phyloP scores from a whole-genome alignment of 2,797 vertebrate genomes.

The Petrocephalus sullivani region DNA sequence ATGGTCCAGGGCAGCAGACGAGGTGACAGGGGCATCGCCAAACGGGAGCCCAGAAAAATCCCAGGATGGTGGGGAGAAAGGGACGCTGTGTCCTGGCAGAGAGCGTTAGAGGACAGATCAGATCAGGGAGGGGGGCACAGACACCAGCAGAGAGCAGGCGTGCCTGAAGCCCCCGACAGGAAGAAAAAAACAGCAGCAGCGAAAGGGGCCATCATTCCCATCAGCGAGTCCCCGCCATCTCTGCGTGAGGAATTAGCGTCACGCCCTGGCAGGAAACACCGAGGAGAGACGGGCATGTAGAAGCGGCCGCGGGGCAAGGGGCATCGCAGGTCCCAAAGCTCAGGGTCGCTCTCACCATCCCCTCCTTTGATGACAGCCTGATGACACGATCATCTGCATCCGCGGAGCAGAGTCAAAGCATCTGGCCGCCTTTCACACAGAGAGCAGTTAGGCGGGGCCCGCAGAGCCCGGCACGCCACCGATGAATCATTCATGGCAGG shows the following conservation, averaged over 20 bases:
- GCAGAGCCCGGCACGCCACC: background rate
- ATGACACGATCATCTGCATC: background rate
- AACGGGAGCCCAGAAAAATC: background rate
- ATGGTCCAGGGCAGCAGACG: background rate
- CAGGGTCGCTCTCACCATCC: background rate
- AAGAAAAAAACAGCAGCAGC: background rate
- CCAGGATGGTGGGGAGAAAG: background rate
- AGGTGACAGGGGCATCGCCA: background rate
- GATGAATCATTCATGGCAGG: conserved; percentile 13
- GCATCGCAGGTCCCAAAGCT: background rate
- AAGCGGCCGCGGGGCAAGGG: background rate
- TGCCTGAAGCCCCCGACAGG: background rate
- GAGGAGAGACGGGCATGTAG: background rate
- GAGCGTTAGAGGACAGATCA: background rate
- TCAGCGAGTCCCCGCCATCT: background rate
- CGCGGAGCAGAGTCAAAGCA: conserved; percentile 11
- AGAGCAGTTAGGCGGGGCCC: background rate
- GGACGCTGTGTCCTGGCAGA: background rate
- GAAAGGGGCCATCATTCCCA: background rate
- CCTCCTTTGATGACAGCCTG: background rate
- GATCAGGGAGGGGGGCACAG: background rate
- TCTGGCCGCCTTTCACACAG: background rate
- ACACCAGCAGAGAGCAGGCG: background rate
- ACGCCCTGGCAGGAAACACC: background rate
- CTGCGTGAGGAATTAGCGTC: background rate